phyloP scores from a whole-genome alignment of 2,888 invertebrate genomes.

The Trachelus iudaicus region DNA sequence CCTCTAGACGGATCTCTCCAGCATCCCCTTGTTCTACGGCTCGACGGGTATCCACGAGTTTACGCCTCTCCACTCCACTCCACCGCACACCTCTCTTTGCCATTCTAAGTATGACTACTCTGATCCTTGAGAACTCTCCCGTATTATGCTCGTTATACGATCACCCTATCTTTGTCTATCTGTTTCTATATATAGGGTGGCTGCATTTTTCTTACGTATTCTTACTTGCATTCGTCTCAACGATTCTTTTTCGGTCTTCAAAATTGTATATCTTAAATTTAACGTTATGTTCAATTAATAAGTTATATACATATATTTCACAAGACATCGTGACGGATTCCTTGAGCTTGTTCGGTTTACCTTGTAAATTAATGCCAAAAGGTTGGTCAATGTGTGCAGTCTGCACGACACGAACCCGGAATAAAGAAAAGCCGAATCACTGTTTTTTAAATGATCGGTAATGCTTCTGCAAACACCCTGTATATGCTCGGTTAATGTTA shows the following conservation, averaged over 20 bases:
- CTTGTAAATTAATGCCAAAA: not conserved
- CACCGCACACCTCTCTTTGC: not conserved
- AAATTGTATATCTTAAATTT: not conserved
- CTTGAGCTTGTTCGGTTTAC: not conserved
- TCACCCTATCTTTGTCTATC: not conserved
- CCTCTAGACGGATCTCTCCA: not conserved
- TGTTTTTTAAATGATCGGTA: conserved; percentile 44
- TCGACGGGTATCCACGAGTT: not conserved
- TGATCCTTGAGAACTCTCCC: not conserved
- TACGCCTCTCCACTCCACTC: not conserved
- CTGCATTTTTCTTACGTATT: not conserved
- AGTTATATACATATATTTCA: not conserved
- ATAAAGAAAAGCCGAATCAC: not conserved
- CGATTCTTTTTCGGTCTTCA: not conserved
- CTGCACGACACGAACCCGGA: not conserved
- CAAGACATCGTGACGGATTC: not conserved
- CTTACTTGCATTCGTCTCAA: not conserved
- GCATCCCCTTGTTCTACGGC: not conserved
- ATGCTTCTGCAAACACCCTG: conserved; percentile 51
- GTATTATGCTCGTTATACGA: not conserved
- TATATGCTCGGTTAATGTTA: conserved; percentile 55
- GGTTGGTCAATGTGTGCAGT: not conserved
- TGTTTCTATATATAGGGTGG: not conserved
- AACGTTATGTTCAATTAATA: not conserved
- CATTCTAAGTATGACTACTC: not conserved